Base-by-base conservation (phyloP, 2,888 invertebrate genomes). In the Rotaria socialis region DNA sequence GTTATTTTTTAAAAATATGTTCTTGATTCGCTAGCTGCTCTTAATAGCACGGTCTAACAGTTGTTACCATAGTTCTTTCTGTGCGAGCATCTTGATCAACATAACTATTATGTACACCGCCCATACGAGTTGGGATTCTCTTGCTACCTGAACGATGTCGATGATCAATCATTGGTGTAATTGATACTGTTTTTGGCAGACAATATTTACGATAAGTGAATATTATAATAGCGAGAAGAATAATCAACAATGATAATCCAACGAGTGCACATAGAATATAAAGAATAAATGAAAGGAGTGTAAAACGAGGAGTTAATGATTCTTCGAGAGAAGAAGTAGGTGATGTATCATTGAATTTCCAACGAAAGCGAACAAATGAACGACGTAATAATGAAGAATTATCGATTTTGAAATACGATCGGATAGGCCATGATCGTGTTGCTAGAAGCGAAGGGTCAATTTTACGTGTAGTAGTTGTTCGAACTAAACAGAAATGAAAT, bases 1-100 rank as follows among this genome's bases (percentile, higher is more conserved):
- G n/a, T 14, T 47, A 80, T 80, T 47, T 80, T 80, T 80, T 80
- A 80, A 47, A 47, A 80, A 80, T 43, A 80, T 47, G 16, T 74
- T 35, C 27, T 74, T 41, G 14, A 14, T 74, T 41, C 4, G 74
- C 41, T 74, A 74, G 19, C 10, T 43, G 8, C 47, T 47, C 24
- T 80, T 47, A 80, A 47, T 47, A 80, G n/a, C 22, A 80, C 47
- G n/a, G 80, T 47, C 47, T n/a, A 47, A 80, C 14, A 5, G 80
- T 80, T 24, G 80, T 47, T 47, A n/a, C n/a, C 10, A 47, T 24
- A 3, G 80, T 47, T 47, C 24, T 80, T 47, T 47, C n/a, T 47
- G 47, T 43, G 24, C n/a, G 43, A 47, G 24, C n/a, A 47, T 80
- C n/a, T n/a, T 47, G 43, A 80, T 80, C 80, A 47, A 80, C n/a